Base-by-base conservation (phyloP, 1,140 invertebrate genomes). In the Melitaea cinxia region DNA sequence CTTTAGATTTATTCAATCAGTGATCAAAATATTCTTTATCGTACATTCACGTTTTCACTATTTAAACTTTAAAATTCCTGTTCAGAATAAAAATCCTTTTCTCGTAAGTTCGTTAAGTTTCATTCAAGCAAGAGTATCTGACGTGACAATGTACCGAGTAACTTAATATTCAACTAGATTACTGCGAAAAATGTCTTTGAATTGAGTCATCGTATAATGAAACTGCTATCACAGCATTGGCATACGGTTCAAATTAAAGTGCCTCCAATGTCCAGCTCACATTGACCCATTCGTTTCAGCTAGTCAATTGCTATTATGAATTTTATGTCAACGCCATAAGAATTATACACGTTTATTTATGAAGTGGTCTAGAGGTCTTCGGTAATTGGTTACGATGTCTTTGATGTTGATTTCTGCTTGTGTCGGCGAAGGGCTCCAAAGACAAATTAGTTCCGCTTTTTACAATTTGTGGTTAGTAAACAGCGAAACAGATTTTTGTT, bases 351-450 rank as follows among this genome's bases (percentile, higher is more conserved):
- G 17, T 4, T 33, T 4, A 19, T 12, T 58, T 17, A 33, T 47
- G 19, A n/a, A 14, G 10, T 24, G 35, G 39, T 56, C 37, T 56
- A 56, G 56, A 58, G 28, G 53, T 12, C 28, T 12, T 5, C 17
- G 10, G 17, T 10, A 1, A 55, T n/a, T 35, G 33, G 53, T 15
- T 33, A 21, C 7, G 4, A 6, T 50, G 49, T n/a, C 58, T 60
- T 60, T 60, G 58, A 60, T 49, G 61, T 56, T 56, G 61, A 50
- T 64, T 64, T 50, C 50, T 64, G 52, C 28, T 64, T 49, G 42
- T 56, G 47, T 35, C 53, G 53, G 24, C 26, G 15, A 28, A 47
- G 42, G 61, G 53, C 45, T 35, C 30, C 28, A 50, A 64, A 64
- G 53, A 50, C 42, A 64, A 64, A 64, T 64, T 64, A 49, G 52